phyloP scores from a whole-genome alignment of 2,888 invertebrate species.

The Morpho achilles region DNA sequence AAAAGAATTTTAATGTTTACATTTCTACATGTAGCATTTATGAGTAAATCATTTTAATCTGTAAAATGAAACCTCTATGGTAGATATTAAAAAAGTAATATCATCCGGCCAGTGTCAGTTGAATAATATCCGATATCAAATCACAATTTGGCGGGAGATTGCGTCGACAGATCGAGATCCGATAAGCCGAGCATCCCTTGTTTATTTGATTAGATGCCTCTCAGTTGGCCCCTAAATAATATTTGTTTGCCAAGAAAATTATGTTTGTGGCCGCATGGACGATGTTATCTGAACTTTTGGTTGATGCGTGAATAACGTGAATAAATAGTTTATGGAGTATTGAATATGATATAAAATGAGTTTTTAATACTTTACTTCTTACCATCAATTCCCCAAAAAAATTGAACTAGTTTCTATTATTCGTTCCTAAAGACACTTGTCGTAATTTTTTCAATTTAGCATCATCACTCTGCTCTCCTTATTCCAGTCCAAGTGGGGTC shows the following conservation, averaged over 20 bases:
- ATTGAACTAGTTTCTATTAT: too few species aligned
- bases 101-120: conserved; percentile 37
- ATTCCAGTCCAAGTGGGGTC: too few species aligned
- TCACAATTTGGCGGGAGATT: conserved; percentile 64
- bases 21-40: too few species aligned
- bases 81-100: conserved; percentile 38
- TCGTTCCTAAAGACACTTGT: too few species aligned
- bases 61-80: conserved; percentile 14
- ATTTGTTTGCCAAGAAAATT: conserved; percentile 41
- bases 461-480: too few species aligned
- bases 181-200: conserved; percentile 48
- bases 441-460: too few species aligned
- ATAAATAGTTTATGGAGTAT: too few species aligned
- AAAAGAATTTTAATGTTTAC: too few species aligned
- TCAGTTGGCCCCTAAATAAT: conserved; percentile 48
- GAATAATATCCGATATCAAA: conserved; percentile 60
- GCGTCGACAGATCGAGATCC: conserved; percentile 50
- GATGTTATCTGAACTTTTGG: conserved; percentile 19
- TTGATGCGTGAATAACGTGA: background rate
- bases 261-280: conserved; percentile 35
- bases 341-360: background rate
- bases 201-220: conserved; percentile 58
- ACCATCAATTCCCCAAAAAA: too few species aligned
- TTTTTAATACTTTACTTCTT: too few species aligned
- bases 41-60: too few species aligned